Evolutionary conservation across 1,140 invertebrate species (phyloP).

Genomic region (Paraescarpia echinospica): DNA sequence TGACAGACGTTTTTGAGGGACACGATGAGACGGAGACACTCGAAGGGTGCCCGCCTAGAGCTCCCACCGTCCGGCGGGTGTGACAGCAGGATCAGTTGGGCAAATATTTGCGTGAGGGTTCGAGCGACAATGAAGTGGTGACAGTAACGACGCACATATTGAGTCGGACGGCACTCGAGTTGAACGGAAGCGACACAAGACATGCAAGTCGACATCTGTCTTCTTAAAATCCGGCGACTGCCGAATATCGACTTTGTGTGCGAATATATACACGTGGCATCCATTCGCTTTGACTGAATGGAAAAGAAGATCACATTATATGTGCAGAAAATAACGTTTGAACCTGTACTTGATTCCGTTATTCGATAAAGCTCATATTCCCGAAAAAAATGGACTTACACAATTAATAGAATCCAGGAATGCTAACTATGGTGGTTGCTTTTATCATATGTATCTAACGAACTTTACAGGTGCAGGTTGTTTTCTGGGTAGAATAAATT

Average conservation of each 20-base stretch:
- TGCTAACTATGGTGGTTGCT: not conserved
- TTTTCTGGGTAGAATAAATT: too few relatives aligned
- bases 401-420: not conserved
- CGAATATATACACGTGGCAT: not conserved
- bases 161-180: not conserved
- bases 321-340: not conserved
- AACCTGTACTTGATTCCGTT: not conserved
- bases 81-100: not conserved
- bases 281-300: not conserved
- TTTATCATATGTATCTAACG: not conserved
- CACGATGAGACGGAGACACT: not conserved
- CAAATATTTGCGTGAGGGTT: not conserved
- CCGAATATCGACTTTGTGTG: not conserved
- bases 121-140: not conserved
- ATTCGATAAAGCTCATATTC: not conserved
- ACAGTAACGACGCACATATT: not conserved
- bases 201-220: not conserved
- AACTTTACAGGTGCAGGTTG: too few relatives aligned
- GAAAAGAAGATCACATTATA: not conserved
- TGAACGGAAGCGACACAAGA: not conserved
- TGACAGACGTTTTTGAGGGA: not conserved
- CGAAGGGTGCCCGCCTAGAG: not conserved
- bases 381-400: not conserved
- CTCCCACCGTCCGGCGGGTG: not conserved
- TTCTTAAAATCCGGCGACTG: not conserved